phyloP scores from a whole-genome alignment of 2,888 invertebrate genomes.

The Amphipoea oculea region DNA sequence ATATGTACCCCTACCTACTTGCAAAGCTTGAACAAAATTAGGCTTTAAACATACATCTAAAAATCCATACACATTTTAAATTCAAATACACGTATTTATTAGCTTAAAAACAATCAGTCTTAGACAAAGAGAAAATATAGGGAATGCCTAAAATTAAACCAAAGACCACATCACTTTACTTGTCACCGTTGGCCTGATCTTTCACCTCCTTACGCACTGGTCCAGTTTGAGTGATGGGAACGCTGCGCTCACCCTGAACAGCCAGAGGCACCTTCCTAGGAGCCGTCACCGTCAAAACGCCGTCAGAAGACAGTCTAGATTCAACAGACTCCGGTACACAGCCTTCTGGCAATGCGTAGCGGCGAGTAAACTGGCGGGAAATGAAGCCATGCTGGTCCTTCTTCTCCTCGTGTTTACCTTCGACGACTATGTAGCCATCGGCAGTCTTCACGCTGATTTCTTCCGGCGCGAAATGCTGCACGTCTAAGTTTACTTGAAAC shows the following conservation, averaged over 20 bases:
- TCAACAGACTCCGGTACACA: slow-evolving; percentile 92
- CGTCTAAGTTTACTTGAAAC: slow-evolving; percentile 93
- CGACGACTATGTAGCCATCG: slow-evolving; percentile 92
- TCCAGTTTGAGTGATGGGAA: slow-evolving; percentile 91
- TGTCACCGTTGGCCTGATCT: slow-evolving; percentile 86
- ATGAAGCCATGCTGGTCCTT: slow-evolving; percentile 92
- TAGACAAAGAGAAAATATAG: slow-evolving; percentile 13
- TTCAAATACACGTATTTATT: slow-evolving; percentile 53
- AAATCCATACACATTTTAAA: neutral
- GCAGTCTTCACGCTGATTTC: slow-evolving; percentile 94
- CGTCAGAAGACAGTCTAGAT: slow-evolving; percentile 94
- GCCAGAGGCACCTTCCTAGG: slow-evolving; percentile 85
- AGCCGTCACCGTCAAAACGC: slow-evolving; percentile 93
- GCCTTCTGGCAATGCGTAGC: slow-evolving; percentile 94
- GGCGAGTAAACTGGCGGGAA: slow-evolving; percentile 90
- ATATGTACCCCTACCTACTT: neutral
- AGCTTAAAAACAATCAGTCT: slow-evolving; percentile 67
- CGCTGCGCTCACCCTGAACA: slow-evolving; percentile 87
- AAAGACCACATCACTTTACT: slow-evolving; percentile 49
- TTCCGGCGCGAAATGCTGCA: slow-evolving; percentile 93
- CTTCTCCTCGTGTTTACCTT: slow-evolving; percentile 94
- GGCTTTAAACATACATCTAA: no score
- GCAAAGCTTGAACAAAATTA: neutral
- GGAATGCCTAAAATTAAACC: slow-evolving; percentile 28
- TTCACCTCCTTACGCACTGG: slow-evolving; percentile 90